Evolutionary conservation across 2,113 vertebrate genomes (phyloP).

Genomic region (Tragelaphus scriptus): DNA sequence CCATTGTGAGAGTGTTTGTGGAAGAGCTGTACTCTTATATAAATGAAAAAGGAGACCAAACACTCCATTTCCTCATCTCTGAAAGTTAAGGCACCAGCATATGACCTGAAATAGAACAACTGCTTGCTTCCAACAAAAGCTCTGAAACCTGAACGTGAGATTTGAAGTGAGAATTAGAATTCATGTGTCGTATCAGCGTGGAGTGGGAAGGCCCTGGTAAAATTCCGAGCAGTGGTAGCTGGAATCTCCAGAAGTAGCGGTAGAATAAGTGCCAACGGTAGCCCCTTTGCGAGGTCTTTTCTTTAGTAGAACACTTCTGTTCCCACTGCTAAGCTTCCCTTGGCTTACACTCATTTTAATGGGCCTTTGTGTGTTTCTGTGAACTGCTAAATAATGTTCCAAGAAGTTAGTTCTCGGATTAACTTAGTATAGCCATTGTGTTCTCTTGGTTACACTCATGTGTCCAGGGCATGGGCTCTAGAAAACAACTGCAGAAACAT

Average conservation of each 20-base stretch:
- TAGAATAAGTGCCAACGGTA: accelerated
- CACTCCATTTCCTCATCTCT: background rate
- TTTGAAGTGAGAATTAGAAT: background rate
- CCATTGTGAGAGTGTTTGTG: background rate
- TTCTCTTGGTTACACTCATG: background rate
- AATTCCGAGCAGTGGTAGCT: background rate
- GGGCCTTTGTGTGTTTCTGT: background rate
- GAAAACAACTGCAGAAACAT: background rate
- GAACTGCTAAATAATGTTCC: background rate
- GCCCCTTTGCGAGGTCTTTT: background rate
- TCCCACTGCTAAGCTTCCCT: background rate
- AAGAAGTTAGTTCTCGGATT: background rate
- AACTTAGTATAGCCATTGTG: background rate
- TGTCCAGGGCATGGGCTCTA: background rate
- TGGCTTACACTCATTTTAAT: background rate
- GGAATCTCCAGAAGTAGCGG: background rate
- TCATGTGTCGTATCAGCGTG: background rate
- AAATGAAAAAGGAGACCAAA: background rate
- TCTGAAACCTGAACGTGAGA: background rate
- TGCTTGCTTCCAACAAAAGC: background rate
- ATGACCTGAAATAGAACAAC: background rate
- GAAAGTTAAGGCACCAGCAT: background rate
- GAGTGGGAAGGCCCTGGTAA: accelerated
- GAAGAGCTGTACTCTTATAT: background rate
- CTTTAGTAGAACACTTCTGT: background rate